These are phyloP conservation scores for Vireo altiloquus DNA, from an alignment of 2,113 vertebrate genomes.

Conservation along the genomic window DNA sequence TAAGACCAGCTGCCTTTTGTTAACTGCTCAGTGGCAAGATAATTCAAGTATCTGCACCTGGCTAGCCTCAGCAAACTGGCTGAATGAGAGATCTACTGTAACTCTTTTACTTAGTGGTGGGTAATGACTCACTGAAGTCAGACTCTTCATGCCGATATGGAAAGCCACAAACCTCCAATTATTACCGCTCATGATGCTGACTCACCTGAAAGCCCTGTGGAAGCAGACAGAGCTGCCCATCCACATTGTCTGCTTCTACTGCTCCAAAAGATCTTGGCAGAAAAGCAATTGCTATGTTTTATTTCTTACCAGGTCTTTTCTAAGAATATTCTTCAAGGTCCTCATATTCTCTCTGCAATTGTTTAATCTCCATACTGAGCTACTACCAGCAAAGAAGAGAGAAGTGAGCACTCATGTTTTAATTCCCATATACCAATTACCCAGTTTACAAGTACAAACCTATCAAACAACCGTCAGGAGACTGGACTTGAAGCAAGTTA, in stretches of 20 bases:
- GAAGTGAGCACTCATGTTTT: neutral
- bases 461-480: neutral
- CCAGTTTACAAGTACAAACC: neutral
- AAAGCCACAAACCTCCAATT: conserved; percentile 33
- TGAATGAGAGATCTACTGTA: neutral
- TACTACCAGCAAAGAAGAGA: neutral
- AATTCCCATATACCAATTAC: neutral
- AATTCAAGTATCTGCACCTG: neutral
- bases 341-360: neutral
- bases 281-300: neutral
- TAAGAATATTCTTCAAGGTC: neutral
- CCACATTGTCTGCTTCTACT: neutral
- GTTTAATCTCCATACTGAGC: neutral
- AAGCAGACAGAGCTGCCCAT: neutral
- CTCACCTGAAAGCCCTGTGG: conserved; percentile 12
- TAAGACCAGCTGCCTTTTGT: neutral
- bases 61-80: neutral
- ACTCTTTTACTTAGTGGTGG: neutral
- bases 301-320: neutral
- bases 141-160: neutral
- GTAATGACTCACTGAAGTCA: conserved; percentile 5
- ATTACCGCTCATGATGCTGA: neutral
- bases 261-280: neutral
- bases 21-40: neutral
- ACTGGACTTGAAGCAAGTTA: neutral